Evolutionary conservation across 2,888 invertebrate species (phyloP), one percentile per base, ranked within the genome.

Genomic region (Eubasilissa splendida): DNA sequence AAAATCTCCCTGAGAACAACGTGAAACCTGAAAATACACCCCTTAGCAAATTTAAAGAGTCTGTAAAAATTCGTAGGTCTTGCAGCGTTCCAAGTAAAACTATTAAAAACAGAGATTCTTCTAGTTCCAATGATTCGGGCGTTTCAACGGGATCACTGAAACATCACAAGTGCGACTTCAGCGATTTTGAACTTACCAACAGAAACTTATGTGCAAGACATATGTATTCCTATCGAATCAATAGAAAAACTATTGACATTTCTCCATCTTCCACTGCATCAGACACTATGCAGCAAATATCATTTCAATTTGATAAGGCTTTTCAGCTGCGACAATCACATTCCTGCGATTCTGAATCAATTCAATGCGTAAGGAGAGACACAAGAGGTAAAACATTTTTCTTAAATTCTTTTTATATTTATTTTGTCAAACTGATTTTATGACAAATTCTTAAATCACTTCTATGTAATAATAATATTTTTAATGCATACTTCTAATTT

Each of bases 101-200:
- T 0, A 93, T 92, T 7, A 93, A 93, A 84, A 94, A 94, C 82
- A 88, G 94, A 80, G 94, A 94, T 84, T 94, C 94, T 0, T 93
- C 94, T 0, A 93, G 93, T 85, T 94, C 94, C 5, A 94, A 93
- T 85, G 94, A 94, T 85, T 94, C 94, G 0, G 94, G 94, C 0
- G 93, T 94, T 0, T 94, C 93, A 0, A 93, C 93, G 0, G 93
- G 93, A 0, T 93, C 93, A 0, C 86, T 93, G 75, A 93, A 92
- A 80, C 93, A 93, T 84, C 90, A 92, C 84, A 92, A 89, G 9
- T 91, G 91, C 0, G 93, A 93, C 84, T 92, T 93, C 84, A 90
- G 88, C 14, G 93, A 93, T 80, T 92, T 93, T 74, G 93, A 93
- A 86, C 88, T 89, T 86, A 90, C 92, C 0, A 85, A 90, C 33